These are phyloP conservation scores for Chaetops frenatus DNA, from an alignment of 2,113 vertebrate species.

Conservation along the genomic window DNA sequence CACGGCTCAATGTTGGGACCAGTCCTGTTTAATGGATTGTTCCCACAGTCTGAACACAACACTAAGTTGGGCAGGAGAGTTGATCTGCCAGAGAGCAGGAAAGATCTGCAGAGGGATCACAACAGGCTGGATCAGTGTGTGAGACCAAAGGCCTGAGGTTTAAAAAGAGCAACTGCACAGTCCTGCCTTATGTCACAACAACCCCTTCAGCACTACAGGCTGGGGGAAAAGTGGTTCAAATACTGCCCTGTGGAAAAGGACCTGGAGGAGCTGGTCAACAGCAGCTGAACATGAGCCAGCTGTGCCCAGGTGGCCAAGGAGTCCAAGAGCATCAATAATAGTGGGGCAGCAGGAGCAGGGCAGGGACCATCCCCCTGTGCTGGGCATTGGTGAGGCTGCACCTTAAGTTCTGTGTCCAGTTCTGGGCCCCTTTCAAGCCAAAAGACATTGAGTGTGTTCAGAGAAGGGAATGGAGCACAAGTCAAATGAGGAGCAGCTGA, in stretches of 20 bases:
- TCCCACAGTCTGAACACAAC: neutral
- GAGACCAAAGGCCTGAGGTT: neutral
- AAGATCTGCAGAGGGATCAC: neutral
- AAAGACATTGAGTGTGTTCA: rapidly evolving
- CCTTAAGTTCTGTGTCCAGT: rapidly evolving
- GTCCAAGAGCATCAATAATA: neutral
- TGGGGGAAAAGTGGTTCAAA: neutral
- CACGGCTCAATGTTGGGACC: too few relatives aligned
- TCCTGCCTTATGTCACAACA: neutral
- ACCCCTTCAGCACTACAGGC: neutral
- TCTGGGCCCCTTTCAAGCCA: neutral
- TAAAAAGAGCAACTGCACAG: neutral
- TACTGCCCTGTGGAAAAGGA: neutral
- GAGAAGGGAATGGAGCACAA: neutral
- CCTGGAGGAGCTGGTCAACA: rapidly evolving
- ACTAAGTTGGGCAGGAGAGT: rapidly evolving
- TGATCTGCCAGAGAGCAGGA: neutral
- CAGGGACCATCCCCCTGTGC: neutral
- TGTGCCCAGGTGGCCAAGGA: neutral
- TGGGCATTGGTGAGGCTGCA: neutral
- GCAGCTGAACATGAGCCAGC: neutral
- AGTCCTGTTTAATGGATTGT: neutral
- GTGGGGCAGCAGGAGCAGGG: neutral
- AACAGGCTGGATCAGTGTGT: neutral
- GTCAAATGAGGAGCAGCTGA: neutral